Conservation (phyloP, 2,797 vertebrate genomes). For the Myripristis jacobus region DNA sequence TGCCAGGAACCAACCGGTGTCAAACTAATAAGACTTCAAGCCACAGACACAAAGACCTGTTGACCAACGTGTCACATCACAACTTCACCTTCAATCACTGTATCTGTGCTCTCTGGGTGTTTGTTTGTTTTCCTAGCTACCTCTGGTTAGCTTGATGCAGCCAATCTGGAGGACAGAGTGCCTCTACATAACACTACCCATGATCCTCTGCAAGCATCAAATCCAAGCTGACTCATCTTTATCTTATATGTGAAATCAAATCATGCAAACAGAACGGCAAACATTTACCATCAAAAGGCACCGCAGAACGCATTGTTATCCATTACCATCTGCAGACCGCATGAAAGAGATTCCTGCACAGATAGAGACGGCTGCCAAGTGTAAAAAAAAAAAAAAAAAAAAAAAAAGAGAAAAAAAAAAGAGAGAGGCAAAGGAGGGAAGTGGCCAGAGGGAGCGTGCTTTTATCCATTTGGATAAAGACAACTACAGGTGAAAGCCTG, state of each 20-base stretch:
- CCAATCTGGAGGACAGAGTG: no score
- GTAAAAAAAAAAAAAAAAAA: constrained; percentile 35
- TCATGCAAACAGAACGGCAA: not conserved
- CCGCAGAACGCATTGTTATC: constrained; percentile 7
- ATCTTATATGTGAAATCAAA: constrained; percentile 20
- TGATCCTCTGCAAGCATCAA: not conserved
- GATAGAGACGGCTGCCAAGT: constrained; percentile 24
- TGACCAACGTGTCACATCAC: no score
- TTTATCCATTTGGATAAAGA: constrained; percentile 61
- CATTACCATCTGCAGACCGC: constrained; percentile 3
- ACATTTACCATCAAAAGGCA: constrained; percentile 5
- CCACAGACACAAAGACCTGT: no score
- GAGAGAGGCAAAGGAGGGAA: constrained; percentile 40
- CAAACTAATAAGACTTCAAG: no score
- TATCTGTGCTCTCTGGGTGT: no score
- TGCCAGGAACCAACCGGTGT: not conserved
- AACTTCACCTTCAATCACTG: no score
- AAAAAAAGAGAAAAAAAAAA: constrained; percentile 37
- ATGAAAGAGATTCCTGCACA: constrained; percentile 14
- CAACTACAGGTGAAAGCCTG: constrained; percentile 50
- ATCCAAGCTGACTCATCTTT: not conserved
- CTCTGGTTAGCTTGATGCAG: no score
- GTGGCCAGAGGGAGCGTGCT: constrained; percentile 54
- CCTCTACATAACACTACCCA: not conserved
- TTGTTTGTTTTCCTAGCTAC: no score